Percentiles rank a stretch among this genome's conserved stretches.
Evolutionary conservation across 2,113 vertebrate species (phyloP).

Genomic region (Sterna hirundo): DNA sequence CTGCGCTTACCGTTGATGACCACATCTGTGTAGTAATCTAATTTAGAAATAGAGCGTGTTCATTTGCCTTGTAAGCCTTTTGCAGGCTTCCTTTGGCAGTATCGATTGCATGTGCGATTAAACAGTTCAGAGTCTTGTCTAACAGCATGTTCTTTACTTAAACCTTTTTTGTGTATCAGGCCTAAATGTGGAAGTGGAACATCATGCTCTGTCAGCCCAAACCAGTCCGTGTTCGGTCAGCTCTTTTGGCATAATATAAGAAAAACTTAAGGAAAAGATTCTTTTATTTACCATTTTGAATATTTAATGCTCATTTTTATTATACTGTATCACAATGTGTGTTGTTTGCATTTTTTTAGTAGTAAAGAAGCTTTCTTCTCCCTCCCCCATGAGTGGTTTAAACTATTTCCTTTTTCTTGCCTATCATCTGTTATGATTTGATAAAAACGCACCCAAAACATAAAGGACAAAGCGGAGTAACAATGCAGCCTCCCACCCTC

Average conservation of each 20-base stretch:
- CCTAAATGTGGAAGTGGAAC: background rate
- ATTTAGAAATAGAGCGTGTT: background rate
- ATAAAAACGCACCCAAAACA: background rate
- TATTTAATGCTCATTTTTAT: background rate
- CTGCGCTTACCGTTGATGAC: background rate
- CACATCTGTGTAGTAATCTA: background rate
- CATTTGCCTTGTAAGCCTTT: background rate
- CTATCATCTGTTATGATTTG: background rate
- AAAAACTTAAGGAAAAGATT: background rate
- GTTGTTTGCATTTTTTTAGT: background rate
- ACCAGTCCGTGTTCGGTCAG: fast-evolving
- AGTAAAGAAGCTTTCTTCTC: background rate
- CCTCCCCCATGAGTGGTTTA: background rate
- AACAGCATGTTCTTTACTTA: background rate
- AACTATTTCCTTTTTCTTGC: background rate
- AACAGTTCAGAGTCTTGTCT: background rate
- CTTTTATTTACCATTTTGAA: background rate
- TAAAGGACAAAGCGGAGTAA: background rate
- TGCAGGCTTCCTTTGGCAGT: background rate
- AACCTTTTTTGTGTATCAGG: background rate
- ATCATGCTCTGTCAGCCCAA: background rate
- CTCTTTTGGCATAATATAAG: background rate
- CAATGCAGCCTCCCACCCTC: background rate
- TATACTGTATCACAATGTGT: background rate
- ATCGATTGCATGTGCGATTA: background rate